Evolutionary conservation across 2,888 invertebrate genomes (phyloP), one percentile per base, ranked within the genome.

Genomic region (Nysson spinosus): DNA sequence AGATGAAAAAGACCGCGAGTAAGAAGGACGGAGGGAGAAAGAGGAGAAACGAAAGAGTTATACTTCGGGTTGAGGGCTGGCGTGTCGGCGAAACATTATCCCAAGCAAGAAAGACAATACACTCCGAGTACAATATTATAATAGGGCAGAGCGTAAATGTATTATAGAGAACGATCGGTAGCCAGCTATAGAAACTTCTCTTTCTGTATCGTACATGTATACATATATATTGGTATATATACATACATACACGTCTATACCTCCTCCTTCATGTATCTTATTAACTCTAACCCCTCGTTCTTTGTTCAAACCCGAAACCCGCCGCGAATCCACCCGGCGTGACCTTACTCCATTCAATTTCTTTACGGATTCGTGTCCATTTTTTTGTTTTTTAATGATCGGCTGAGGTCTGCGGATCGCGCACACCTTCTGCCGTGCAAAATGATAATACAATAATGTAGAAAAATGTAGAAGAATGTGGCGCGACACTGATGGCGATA

Each of bases 51-150:
- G 72, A 77, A 80, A 77, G 76, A 76, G 78, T 78, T 78, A 76
- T 67, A 61, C 60, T 64, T 22, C 54, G 60, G 77, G 64, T 76
- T 67, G 76, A 69, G 69, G 65, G 69, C 70, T 83, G 72, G 84
- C 85, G 82, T 84, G 85, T 79, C 79, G 75, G 57, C 73, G 78
- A 76, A 79, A 80, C 84, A 83, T 85, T 85, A 85, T 79, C 72
- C 77, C 63, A 67, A 42, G 71, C 68, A 73, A 71, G 79, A 80
- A 78, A 84, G 83, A 80, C 82, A 82, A 84, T 83, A 80, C 82
- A 75, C 73, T 68, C 66, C 63, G 64, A 75, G 79, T 73, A 81
- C 79, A 79, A 79, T 80, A 78, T 78, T 78, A 81, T 80, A 80
- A 79, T 81, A 78, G 78, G 67, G 62, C 58, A 61, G 64, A 72